A percentile compares a stretch with the other conserved stretches of the same genome.
phyloP scores from a whole-genome alignment of 2,888 invertebrate species.

The Ichneumon xanthorius region DNA sequence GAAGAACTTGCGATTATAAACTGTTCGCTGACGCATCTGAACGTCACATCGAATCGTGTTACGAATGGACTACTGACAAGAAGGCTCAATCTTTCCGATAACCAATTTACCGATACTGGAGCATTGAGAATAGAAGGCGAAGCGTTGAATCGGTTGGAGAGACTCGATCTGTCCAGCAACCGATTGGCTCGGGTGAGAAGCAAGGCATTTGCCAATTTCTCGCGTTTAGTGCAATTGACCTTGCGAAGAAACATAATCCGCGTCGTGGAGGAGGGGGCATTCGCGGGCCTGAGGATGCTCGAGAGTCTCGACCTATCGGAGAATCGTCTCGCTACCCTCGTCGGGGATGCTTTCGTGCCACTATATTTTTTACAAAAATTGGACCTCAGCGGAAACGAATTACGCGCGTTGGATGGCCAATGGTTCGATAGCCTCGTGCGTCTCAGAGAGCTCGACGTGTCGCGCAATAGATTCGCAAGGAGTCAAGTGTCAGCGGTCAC shows the following conservation, averaged over 20 bases:
- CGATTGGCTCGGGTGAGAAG: constrained; percentile 86
- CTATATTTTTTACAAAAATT: constrained; percentile 88
- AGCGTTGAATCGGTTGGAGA: constrained; percentile 81
- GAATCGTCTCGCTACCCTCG: constrained; percentile 88
- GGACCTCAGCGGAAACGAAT: constrained; percentile 90
- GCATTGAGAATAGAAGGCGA: constrained; percentile 65
- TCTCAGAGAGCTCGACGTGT: constrained; percentile 90
- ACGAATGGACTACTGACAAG: constrained; percentile 65
- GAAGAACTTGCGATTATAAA: constrained; percentile 72
- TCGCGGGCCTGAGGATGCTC: constrained; percentile 88
- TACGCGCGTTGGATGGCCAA: constrained; percentile 88
- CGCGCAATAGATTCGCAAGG: constrained; percentile 87
- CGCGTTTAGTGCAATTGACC: constrained; percentile 88
- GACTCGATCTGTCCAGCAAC: constrained; percentile 88
- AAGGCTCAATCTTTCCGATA: constrained; percentile 78
- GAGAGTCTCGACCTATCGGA: constrained; percentile 90
- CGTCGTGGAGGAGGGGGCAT: constrained; percentile 86
- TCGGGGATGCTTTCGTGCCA: constrained; percentile 87
- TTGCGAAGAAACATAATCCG: constrained; percentile 89
- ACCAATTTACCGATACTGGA: constrained; percentile 73
- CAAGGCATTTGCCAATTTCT: constrained; percentile 87
- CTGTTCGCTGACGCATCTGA: constrained; percentile 77
- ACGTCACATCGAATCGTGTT: constrained; percentile 74
- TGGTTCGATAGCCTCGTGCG: constrained; percentile 88
- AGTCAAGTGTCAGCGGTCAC: neutral